Evolutionary conservation across 2,888 invertebrate species (phyloP).

Genomic region (Timema podura): DNA sequence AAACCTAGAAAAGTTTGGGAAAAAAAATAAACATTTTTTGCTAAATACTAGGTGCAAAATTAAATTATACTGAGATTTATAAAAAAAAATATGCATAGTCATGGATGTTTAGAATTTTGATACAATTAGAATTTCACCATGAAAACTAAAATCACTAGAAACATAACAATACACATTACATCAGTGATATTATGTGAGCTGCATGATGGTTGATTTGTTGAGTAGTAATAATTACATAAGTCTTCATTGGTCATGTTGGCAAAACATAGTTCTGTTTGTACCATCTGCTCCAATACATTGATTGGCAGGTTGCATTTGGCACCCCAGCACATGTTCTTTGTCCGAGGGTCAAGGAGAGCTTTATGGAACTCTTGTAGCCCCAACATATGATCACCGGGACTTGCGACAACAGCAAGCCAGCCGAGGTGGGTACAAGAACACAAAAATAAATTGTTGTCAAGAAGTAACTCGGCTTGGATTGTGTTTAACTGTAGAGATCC

Average conservation of each 20-base stretch:
- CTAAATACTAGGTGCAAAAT: too few relatives aligned
- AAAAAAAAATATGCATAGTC: too few relatives aligned
- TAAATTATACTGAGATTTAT: too few relatives aligned
- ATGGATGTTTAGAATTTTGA: too few relatives aligned
- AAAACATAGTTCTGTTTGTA: background rate
- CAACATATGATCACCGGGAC: background rate
- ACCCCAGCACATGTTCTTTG: conserved; percentile 9
- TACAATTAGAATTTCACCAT: too few relatives aligned
- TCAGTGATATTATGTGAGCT: too few relatives aligned
- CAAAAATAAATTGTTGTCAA: conserved; percentile 13
- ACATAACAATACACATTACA: too few relatives aligned
- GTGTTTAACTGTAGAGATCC: background rate
- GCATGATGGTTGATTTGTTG: too few relatives aligned
- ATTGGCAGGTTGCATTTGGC: conserved; percentile 15
- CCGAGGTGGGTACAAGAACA: conserved; percentile 19
- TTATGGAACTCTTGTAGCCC: conserved; percentile 4
- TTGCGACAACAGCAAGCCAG: conserved; percentile 13
- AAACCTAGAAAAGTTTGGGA: too few relatives aligned
- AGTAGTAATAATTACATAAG: background rate
- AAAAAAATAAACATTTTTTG: too few relatives aligned
- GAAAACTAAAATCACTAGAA: too few relatives aligned
- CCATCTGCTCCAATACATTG: conserved; percentile 3
- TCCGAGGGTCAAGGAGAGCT: background rate
- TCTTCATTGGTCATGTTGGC: background rate
- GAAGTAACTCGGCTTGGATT: background rate